phyloP scores from a whole-genome alignment of 2,113 vertebrate genomes.

The Mellivora capensis region DNA sequence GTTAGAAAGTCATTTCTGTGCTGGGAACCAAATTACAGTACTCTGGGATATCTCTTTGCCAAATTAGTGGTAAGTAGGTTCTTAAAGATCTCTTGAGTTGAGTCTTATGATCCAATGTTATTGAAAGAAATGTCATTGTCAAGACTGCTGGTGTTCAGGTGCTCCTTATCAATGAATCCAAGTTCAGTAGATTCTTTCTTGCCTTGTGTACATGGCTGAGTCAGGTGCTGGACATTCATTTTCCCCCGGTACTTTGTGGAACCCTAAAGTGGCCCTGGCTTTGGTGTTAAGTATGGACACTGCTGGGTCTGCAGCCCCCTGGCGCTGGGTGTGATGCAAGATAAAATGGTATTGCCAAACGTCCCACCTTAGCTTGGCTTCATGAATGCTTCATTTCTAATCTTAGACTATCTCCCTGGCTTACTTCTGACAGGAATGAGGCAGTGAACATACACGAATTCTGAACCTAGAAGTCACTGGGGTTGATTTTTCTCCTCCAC shows the following conservation, averaged over 20 bases:
- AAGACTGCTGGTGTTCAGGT: too few relatives aligned
- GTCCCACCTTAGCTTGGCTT: not conserved
- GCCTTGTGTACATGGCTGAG: not conserved
- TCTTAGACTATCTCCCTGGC: not conserved
- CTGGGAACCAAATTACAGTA: not conserved
- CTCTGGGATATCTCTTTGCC: not conserved
- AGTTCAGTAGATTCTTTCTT: not conserved
- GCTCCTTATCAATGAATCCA: not conserved
- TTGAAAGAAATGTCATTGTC: not conserved
- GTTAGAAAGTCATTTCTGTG: not conserved
- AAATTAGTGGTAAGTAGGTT: not conserved
- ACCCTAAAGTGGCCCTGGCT: not conserved
- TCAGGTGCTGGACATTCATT: not conserved
- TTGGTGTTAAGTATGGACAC: not conserved
- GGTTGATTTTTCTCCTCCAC: not conserved
- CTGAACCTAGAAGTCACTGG: not conserved
- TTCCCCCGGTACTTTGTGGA: not conserved
- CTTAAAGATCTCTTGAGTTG: not conserved
- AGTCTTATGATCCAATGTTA: not conserved
- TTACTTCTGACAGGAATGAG: not conserved
- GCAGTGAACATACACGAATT: not conserved
- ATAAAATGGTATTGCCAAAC: not conserved
- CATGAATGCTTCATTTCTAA: not conserved
- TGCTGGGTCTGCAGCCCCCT: not conserved
- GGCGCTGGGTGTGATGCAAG: not conserved